A percentile compares a stretch with the other conserved stretches of the same genome.
phyloP scores from a whole-genome alignment of 1,140 invertebrate genomes.

The Panagrolaimus sp. region DNA sequence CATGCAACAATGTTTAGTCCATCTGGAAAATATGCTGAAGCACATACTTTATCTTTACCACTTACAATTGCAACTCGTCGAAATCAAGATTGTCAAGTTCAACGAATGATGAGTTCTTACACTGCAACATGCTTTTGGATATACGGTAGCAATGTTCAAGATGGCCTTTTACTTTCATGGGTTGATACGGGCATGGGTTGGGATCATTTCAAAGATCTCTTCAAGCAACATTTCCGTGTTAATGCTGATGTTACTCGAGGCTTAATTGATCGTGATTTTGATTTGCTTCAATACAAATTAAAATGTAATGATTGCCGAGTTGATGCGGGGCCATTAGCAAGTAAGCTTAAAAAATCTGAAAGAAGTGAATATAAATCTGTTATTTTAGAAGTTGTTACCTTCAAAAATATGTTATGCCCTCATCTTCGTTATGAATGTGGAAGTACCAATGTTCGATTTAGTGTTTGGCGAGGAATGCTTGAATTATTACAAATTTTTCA shows the following conservation, averaged over 20 bases:
- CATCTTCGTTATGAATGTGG: constrained; percentile 59
- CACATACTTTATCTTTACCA: constrained; percentile 57
- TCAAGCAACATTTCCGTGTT: constrained; percentile 47
- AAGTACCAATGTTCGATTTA: constrained; percentile 56
- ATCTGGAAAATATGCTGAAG: constrained; percentile 54
- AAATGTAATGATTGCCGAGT: constrained; percentile 44
- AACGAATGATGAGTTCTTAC: constrained; percentile 55
- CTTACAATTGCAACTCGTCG: constrained; percentile 57
- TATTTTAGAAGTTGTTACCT: constrained; percentile 32
- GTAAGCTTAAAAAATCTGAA: constrained; percentile 8
- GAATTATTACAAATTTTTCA: constrained; percentile 58
- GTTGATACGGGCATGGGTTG: constrained; percentile 44
- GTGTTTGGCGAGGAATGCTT: constrained; percentile 59
- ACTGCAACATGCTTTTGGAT: constrained; percentile 54
- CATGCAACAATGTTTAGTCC: constrained; percentile 58
- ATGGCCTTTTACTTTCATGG: constrained; percentile 50
- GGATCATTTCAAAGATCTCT: constrained; percentile 47
- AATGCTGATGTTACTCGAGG: constrained; percentile 48
- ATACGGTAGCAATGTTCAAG: constrained; percentile 48
- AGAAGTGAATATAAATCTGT: constrained; percentile 11
- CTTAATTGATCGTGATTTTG: constrained; percentile 43
- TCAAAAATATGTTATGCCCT: constrained; percentile 53
- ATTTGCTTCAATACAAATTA: constrained; percentile 48
- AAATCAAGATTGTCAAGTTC: constrained; percentile 55
- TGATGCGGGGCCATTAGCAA: neutral